Percentiles rank a stretch among this genome's conserved stretches.
phyloP scores from a whole-genome alignment of 2,113 vertebrate species.

The Sinocyclocheilus grahami region DNA sequence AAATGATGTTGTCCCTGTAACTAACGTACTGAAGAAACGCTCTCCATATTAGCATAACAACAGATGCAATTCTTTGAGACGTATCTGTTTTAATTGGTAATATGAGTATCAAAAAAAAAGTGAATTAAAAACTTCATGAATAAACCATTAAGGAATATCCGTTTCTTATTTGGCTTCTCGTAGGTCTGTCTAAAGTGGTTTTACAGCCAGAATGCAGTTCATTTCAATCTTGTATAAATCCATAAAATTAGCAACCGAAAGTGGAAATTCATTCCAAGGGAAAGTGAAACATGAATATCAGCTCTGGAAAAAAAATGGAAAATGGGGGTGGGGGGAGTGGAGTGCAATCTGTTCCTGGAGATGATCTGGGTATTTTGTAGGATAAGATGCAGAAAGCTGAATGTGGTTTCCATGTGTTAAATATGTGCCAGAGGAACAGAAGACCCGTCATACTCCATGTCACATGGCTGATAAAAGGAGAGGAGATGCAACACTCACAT shows the following conservation, averaged over 20 bases:
- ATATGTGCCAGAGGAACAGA: not conserved
- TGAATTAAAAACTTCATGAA: conserved; percentile 38
- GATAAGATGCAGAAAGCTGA: not conserved
- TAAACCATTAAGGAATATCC: conserved; percentile 35
- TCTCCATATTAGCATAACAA: conserved; percentile 11
- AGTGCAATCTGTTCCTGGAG: conserved; percentile 34
- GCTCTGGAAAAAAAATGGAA: not conserved
- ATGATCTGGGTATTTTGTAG: not conserved
- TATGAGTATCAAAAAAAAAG: too few relatives aligned
- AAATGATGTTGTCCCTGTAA: conserved; percentile 21
- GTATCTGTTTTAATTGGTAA: conserved; percentile 12
- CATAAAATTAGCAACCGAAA: conserved; percentile 47
- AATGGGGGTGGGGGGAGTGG: not conserved
- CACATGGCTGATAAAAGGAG: not conserved
- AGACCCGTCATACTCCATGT: not conserved
- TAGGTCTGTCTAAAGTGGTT: conserved; percentile 7
- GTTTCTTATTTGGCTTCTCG: not conserved
- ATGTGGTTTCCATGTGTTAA: conserved; percentile 19
- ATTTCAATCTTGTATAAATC: conserved; percentile 49
- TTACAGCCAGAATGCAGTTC: conserved; percentile 22
- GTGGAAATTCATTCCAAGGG: conserved; percentile 22
- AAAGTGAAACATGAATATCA: conserved; percentile 34
- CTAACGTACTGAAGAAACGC: conserved; percentile 8
- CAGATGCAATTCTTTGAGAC: conserved; percentile 34
- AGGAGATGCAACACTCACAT: not conserved